A percentile compares a stretch with the other conserved stretches of the same genome.
Conservation (phyloP, 2,113 vertebrate species). For the Peromyscus maniculatus region DNA sequence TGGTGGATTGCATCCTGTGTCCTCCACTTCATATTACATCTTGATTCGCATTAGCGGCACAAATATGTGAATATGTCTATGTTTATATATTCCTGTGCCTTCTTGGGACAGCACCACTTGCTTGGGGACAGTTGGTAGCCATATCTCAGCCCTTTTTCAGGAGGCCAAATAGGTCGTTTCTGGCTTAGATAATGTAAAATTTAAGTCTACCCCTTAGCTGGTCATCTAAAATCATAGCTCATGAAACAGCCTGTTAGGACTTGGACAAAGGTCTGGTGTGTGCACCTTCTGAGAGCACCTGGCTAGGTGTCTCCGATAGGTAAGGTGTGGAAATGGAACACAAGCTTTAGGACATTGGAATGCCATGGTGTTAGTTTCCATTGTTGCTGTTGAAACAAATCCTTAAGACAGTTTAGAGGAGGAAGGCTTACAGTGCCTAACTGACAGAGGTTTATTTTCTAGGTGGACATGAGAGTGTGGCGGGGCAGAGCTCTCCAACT, state of each 20-base stretch:
- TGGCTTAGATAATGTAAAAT: background rate
- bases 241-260: background rate
- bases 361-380: background rate
- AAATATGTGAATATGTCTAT: background rate
- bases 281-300: background rate
- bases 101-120: background rate
- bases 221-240: constrained; percentile 26
- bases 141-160: background rate
- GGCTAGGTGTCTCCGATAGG: background rate
- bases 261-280: background rate
- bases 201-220: background rate
- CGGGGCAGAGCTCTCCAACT: background rate
- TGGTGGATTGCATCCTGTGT: background rate
- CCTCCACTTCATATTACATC: background rate
- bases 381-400: background rate
- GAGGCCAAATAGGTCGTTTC: background rate
- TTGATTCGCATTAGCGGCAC: background rate
- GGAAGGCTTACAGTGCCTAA: no score
- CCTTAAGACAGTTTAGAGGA: background rate
- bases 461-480: background rate
- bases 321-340: constrained; percentile 18
- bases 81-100: background rate
- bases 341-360: background rate
- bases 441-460: no score
- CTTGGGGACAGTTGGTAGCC: constrained; percentile 10